Base-by-base conservation (phyloP, 2,113 vertebrate genomes). In the Choloepus hoffmanni region DNA sequence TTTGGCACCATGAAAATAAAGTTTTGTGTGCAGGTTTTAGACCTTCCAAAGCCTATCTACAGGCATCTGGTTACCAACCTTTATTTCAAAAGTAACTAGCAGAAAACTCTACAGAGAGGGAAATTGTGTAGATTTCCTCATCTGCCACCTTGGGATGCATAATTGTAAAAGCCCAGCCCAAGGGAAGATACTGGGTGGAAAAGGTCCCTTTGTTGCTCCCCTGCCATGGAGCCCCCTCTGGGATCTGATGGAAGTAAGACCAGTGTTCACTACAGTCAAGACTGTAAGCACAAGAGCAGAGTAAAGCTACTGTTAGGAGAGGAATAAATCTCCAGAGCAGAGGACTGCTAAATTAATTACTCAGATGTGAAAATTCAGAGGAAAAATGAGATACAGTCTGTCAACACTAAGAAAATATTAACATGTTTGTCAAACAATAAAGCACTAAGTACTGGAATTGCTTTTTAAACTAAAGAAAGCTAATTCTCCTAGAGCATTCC, bases 401-500 rank as follows among this genome's bases (percentile, higher is more conserved):
- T 76, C 89, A 92, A 90, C 86, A 84, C 58, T 70, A 72, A 58
- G 50, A 24, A 82, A 65, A 87, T 70, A 72, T 77, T 58, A 45
- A 36, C 43, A 74, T 43, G 53, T 92, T 96, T 96, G 95, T 58
- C 72, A 95, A 97, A 95, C 48, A 60, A 5, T 55, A 62, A 92
- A 92, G 68, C 28, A 43, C 6, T 5, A 26, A 58, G 68, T 33
- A 67, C 45, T 45, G 23, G n/a, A 90, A 72, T 2, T 55, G 21
- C 74, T 72, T 74, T 86, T 73, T 58, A 72, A 40, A 58, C 60
- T 43, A 23, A 73, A 77, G 78, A 76, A 94, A 74, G 72, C 18
- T 5, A 89, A 55, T 55, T 43, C 70, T 89, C n/a, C 72, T 72
- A 33, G 89, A 76, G 79, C 58, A 36, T 63, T 73, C n/a, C n/a